These are phyloP conservation scores for Piprites chloris DNA, from an alignment of 2,113 vertebrate species.

Conservation along the genomic window DNA sequence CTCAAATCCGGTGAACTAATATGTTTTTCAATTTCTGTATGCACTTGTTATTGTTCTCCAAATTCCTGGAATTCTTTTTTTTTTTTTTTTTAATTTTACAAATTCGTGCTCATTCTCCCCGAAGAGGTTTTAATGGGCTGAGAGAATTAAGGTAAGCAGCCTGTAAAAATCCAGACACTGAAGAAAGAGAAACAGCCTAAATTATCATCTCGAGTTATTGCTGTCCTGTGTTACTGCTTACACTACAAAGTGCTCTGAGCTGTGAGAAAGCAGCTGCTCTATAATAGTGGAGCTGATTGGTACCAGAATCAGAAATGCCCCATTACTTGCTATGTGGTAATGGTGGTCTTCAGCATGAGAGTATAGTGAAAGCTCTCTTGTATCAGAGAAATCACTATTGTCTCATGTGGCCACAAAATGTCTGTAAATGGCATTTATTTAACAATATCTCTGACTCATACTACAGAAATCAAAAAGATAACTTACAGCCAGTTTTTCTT, in stretches of 20 bases:
- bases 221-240: background rate
- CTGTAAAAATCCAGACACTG: constrained; percentile 15
- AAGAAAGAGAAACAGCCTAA: background rate
- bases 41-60: background rate
- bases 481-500: background rate
- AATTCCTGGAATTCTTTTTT: background rate
- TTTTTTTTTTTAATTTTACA: background rate
- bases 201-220: background rate
- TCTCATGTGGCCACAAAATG: background rate
- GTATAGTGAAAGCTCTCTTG: background rate
- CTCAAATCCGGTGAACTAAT: background rate
- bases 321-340: background rate
- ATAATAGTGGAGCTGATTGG: background rate
- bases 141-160: constrained; percentile 1
- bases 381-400: background rate
- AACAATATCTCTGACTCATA: background rate
- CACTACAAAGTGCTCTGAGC: background rate
- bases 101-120: background rate
- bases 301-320: background rate
- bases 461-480: background rate
- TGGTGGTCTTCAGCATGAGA: background rate
- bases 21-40: constrained; percentile 18
- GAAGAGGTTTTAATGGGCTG: constrained; percentile 19
- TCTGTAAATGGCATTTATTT: background rate
- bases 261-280: background rate